Conservation (phyloP, 2,797 vertebrate genomes). For the Carapus acus region DNA sequence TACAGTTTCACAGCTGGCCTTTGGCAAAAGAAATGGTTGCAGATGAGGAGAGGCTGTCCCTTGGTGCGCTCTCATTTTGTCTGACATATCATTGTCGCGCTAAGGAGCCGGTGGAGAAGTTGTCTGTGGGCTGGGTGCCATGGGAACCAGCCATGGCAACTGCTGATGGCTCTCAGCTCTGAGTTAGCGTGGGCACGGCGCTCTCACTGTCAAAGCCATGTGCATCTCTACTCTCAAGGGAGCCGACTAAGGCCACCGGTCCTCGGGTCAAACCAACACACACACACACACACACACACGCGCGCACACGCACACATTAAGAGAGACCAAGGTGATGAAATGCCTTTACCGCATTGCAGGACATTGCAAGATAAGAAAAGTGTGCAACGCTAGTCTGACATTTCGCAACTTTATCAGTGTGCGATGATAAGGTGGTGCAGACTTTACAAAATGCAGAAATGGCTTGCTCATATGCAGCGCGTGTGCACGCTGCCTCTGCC, state of each 20-base stretch:
- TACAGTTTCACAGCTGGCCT: background rate
- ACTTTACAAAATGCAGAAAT: no score
- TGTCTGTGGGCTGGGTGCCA: conserved; percentile 14
- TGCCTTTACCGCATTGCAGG: conserved; percentile 10
- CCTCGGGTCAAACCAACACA: conserved; percentile 3
- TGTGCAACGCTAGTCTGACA: background rate
- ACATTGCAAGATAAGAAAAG: conserved; percentile 1
- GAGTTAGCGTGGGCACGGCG: conserved; percentile 5
- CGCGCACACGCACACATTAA: conserved; percentile 1
- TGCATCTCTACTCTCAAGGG: conserved; percentile 34
- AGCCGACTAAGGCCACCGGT: conserved; percentile 25
- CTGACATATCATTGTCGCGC: background rate
- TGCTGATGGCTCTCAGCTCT: conserved; percentile 35
- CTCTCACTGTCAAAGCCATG: conserved; percentile 57
- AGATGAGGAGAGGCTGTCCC: background rate
- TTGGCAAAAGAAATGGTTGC: background rate
- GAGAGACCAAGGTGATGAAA: conserved; percentile 6
- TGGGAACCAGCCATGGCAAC: conserved; percentile 35
- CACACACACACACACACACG: background rate
- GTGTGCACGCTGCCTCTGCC: no score
- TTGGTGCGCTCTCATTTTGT: background rate
- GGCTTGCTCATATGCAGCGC: no score
- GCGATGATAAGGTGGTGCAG: background rate
- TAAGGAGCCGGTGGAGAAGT: conserved; percentile 1
- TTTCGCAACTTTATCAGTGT: background rate